phyloP scores from a whole-genome alignment of 2,113 vertebrate genomes.

The Carassius auratus region DNA sequence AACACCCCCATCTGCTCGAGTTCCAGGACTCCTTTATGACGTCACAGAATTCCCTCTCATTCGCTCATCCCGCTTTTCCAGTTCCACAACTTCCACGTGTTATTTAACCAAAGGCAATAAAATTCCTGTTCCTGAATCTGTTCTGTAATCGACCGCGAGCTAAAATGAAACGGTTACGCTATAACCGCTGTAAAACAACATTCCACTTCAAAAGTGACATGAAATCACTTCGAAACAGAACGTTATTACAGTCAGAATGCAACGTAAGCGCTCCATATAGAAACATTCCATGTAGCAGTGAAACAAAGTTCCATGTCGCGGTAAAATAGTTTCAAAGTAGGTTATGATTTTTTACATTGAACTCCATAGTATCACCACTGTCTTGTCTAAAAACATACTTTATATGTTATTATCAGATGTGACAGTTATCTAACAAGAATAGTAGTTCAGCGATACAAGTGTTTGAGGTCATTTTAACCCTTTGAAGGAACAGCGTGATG shows the following conservation, averaged over 20 bases:
- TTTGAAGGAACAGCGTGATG: neutral
- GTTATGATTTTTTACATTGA: neutral
- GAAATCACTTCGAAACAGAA: neutral
- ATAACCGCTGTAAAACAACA: neutral
- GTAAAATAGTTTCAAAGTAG: neutral
- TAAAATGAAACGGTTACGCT: neutral
- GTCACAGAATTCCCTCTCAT: slow-evolving; percentile 45
- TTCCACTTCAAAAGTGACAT: neutral
- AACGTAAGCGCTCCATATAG: neutral
- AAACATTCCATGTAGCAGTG: neutral
- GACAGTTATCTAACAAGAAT: neutral
- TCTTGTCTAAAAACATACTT: neutral
- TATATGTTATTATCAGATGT: neutral
- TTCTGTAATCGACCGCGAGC: neutral
- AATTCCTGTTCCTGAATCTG: neutral
- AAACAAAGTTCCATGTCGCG: neutral
- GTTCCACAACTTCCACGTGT: neutral
- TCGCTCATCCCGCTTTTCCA: neutral
- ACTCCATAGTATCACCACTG: neutral
- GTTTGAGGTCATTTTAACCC: neutral
- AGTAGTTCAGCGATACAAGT: neutral
- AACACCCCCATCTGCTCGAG: neutral
- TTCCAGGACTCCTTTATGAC: slow-evolving; percentile 15
- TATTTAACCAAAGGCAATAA: slow-evolving; percentile 2
- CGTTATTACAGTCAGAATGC: neutral